Base-by-base conservation (phyloP, 2,888 invertebrate genomes). In the Dioctria linearis region DNA sequence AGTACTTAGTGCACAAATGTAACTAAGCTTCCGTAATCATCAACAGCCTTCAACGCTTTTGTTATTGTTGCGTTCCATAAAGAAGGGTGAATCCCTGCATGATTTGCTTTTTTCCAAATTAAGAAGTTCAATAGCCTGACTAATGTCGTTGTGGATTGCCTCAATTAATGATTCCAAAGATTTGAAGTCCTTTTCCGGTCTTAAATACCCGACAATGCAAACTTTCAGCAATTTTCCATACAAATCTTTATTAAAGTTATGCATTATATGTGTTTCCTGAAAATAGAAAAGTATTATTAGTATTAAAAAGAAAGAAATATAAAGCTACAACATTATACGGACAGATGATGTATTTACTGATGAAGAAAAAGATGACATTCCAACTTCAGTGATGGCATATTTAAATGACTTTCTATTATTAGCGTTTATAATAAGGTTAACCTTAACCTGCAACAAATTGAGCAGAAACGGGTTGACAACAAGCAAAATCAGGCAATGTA, bases 211-310 rank as follows among this genome's bases (percentile, higher is more conserved):
- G 78, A 94, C 87, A 81, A 98, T 91, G 82, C 93, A 93, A 40
- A 97, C 92, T 90, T 94, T 95, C 83, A 99, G 89, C 80, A 90
- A 87, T 65, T 93, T 91, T 0, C 95, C 98, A 89, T 99, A 99
- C 85, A 99, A 96, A 88, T 98, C 98, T 63, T 90, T 86, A 43
- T 93, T 90, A 86, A 95, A 98, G 82, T 93, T 90, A 86, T 98
- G 94, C 83, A 99, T 90, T 69, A 99, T 93, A 87, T 99, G 97
- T 0, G 97, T 95, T 91, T 99, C 98, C 96, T 96, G 89, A 78
- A 91, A 90, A 83, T 54, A 80, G 71, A 71, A 39, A 42, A 66
- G 5, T 49, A 8, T 3, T 39, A 8, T 3, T 9, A 13, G 8
- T 51, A 37, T n/a, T n/a, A 67, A 11, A 9, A 42, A 4, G 42